A percentile compares a stretch with the other conserved stretches of the same genome.
Evolutionary conservation across 2,113 vertebrate species (phyloP).

Genomic region (Alexandromys fortis): DNA sequence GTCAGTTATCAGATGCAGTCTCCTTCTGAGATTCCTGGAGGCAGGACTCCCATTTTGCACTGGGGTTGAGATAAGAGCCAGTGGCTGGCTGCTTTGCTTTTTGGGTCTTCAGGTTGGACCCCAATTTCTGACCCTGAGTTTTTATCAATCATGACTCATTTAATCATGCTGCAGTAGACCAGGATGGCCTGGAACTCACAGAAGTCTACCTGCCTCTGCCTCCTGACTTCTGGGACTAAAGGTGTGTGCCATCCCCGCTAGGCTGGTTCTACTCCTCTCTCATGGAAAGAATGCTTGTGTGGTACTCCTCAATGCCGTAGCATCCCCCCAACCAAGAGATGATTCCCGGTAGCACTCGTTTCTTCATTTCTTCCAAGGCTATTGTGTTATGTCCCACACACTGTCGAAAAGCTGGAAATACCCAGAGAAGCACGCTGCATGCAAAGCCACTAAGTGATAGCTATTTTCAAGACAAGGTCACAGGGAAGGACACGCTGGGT

Average conservation of each 20-base stretch:
- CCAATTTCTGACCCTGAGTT: too few species aligned
- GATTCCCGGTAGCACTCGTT: neutral
- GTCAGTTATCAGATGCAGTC: too few species aligned
- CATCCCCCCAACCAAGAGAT: neutral
- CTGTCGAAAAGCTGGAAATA: neutral
- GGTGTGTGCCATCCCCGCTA: too few species aligned
- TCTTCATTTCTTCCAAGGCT: neutral
- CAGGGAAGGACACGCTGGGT: neutral
- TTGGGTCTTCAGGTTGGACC: too few species aligned
- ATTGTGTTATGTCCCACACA: neutral
- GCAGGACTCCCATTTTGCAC: too few species aligned
- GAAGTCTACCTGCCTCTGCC: neutral
- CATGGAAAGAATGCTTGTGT: neutral
- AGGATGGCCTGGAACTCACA: neutral
- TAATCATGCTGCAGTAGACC: too few species aligned
- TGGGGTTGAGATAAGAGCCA: too few species aligned
- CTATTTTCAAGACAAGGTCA: neutral
- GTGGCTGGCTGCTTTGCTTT: too few species aligned
- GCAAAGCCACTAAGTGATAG: neutral
- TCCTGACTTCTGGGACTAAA: neutral
- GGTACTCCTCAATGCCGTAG: neutral
- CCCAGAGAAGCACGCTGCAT: neutral
- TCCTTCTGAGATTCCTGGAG: too few species aligned
- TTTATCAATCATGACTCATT: too few species aligned
- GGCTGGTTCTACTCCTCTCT: neutral